Base-by-base conservation (phyloP, 1,140 invertebrate genomes). In the Tetramorium parvispinum region DNA sequence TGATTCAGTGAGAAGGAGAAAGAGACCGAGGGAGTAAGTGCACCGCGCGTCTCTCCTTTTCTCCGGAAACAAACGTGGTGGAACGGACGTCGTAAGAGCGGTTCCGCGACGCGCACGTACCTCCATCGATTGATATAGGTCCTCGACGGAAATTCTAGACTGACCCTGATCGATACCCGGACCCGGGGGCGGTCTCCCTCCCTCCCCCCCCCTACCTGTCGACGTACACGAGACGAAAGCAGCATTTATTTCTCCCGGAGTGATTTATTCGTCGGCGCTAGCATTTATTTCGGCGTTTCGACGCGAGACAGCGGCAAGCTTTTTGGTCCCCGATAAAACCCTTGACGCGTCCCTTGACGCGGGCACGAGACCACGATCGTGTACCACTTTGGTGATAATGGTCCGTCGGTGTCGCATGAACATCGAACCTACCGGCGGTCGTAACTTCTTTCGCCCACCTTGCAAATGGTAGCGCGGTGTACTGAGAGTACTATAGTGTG, bases 141-240 rank as follows among this genome's bases (percentile, higher is more conserved):
- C 57, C 75, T 61, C 46, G 55, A 87, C 87, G 75, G 63, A 87
- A 87, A 87, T 86, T 86, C 86, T 70, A 78, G 85, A 86, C 63
- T 82, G 76, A 71, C 87, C 75, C 87, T 88, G 87, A 88, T 88
- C 87, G 87, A 88, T 88, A 88, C 21, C 21, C 37, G 49, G 24
- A 77, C 55, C 46, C 66, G n/a, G 51, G 43, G 53, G 43, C 24
- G 2, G 1, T 18, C 37, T n/a, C 11, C 16, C n/a, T 71, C 11
- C 5, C 46, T 10, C 11, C 18, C 18, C 21, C 37, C 61, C 18
- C 21, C 40, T 68, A 51, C 53, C 73, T 85, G 73, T 87, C 85
- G 70, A 49, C 24, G 70, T 59, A 55, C 68, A 75, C 79, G 79
- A 32, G 68, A 79, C 61, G 75, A 85, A 78, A 85, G 82, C 85